Evolutionary conservation across 2,797 vertebrate species (phyloP).

Genomic region (Paramormyrops hopkinsi): DNA sequence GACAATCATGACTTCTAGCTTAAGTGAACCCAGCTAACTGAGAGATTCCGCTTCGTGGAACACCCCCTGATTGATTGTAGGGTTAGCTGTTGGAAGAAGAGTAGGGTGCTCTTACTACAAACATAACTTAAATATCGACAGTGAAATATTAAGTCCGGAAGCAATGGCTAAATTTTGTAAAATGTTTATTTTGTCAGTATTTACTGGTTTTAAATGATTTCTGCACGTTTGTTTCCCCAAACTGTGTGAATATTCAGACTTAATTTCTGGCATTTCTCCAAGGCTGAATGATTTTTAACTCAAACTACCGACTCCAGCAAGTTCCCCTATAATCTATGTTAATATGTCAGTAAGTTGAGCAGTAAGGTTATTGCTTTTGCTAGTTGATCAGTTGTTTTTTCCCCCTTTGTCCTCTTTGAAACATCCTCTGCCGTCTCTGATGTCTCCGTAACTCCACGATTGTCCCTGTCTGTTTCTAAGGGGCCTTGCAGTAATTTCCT

Average conservation of each 20-base stretch:
- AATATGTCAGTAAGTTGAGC: background rate
- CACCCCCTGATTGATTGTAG: background rate
- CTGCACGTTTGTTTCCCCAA: background rate
- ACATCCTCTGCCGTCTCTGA: conserved; percentile 26
- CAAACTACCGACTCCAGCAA: background rate
- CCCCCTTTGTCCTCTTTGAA: background rate
- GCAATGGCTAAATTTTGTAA: background rate
- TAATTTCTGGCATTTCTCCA: background rate
- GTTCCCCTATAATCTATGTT: background rate
- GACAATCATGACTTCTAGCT: background rate
- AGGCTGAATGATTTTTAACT: background rate
- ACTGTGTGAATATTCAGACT: background rate
- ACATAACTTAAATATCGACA: background rate
- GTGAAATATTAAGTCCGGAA: background rate
- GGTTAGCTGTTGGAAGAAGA: background rate
- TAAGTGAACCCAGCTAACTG: background rate
- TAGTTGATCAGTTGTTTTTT: background rate
- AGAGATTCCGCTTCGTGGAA: background rate
- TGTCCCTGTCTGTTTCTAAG: conserved; percentile 42
- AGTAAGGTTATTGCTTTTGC: background rate
- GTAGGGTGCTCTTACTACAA: background rate
- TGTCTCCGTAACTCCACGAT: conserved; percentile 21
- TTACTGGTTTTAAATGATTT: background rate
- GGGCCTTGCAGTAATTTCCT: conserved; percentile 48
- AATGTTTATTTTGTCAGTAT: background rate